Base-by-base conservation (phyloP, 2,888 invertebrate genomes). In the Pardosa pseudoannulata region DNA sequence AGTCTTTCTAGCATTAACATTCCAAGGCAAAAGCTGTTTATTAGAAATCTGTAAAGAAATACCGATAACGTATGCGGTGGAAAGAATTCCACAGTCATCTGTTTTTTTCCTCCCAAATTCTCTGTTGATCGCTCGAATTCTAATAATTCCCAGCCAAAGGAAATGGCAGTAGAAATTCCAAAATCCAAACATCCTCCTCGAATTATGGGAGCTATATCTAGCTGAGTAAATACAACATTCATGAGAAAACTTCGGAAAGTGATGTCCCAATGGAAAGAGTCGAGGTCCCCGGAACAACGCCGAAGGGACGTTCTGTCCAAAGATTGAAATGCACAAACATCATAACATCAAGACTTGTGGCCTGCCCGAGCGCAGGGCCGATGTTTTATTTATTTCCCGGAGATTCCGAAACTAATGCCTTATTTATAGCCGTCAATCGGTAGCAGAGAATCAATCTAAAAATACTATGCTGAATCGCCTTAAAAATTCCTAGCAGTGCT, bases 311-410 rank as follows among this genome's bases (percentile, higher is more conserved):
- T 75, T 39, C 64, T 41, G 75, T 75, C 74, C 56, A 71, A 32
- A 71, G 64, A 76, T 76, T 31, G 82, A 76, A 82, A 76, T 83
- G 71, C 64, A 76, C 76, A 76, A 76, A 71, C 65, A 83, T 76
- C 82, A 76, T 65, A 76, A 76, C 71, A 76, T 76, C 65, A 32
- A n/a, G 36, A 19, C 41, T 56, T 64, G 41, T 23, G 50, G 74
- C 81, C 41, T 81, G 50, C 68, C 62, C 73, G 62, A 71, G 28
- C 50, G 41, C 32, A n/a, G 23, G 65, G 41, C 31, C 50, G 46
- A 83, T 83, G 82, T 83, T 83, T 83, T 83, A 83, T 83, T 83
- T 83, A 83, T 83, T 71, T 82, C 65, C 72, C 29, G 46, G n/a
- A 16, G 11, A 50, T 70, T 70, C 46, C 28, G 28, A 13, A 71